Base-by-base conservation (phyloP, 2,797 vertebrate species). In the Leuciscus waleckii region DNA sequence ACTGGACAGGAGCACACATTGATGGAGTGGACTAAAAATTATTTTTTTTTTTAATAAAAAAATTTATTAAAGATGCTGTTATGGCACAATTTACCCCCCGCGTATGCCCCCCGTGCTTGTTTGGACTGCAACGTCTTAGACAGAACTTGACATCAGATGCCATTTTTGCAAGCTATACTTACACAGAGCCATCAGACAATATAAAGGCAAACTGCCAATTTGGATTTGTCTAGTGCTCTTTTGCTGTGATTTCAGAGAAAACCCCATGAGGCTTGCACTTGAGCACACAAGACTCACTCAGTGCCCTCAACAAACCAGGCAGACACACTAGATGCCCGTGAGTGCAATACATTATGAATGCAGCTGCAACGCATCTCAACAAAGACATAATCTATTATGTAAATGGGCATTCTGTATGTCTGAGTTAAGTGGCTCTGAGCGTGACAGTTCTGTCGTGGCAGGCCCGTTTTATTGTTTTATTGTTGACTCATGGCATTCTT, bases 301-400 rank as follows among this genome's bases (percentile, higher is more conserved):
- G 23, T 67, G 74, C 67, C 67, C 65, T 81, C 74, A 26, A 43
- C 79, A 26, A 56, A 67, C 63, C 76, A 58, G 80, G 56, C 49
- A 68, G 68, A 86, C 68, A 78, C 79, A 79, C 84, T 79, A 74
- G 74, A 79, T 74, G 83, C 77, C 83, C 51, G 51, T 79, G 61
- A 88, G 76, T 69, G 81, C 80, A 79, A 86, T 86, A 68, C 84
- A 88, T 86, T 83, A 86, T 88, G 87, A 83, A 88, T 83, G 67
- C 75, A 83, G 73, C 84, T 82, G 84, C 87, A 83, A 76, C 63
- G 69, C 80, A 76, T 67, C 68, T 88, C 87, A 86, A 88, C 87
- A 88, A 86, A 85, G 84, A 81, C 84, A 74, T 85, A 85, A 88
- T 88, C 87, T 88, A 86, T 88, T 88, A 88, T 88, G 87, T 83